Percentiles rank a stretch among this genome's conserved stretches.
Evolutionary conservation across 2,113 vertebrate genomes (phyloP).

Genomic region (Elephas maximus): DNA sequence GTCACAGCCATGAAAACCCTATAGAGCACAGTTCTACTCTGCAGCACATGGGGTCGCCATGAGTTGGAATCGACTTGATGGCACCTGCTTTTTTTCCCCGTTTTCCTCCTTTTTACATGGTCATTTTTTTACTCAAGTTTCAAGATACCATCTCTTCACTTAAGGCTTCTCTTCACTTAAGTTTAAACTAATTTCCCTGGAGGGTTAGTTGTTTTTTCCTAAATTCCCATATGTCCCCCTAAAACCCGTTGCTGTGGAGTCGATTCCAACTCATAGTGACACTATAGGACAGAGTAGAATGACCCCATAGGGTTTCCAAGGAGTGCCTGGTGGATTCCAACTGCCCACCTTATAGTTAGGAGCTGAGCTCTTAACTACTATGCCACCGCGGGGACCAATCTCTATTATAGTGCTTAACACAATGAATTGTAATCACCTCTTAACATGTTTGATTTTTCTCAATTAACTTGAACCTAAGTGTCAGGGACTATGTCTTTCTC

Average conservation of each 20-base stretch:
- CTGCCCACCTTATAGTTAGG: too few species aligned
- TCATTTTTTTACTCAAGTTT: background rate
- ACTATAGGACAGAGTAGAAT: too few species aligned
- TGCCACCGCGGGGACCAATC: background rate
- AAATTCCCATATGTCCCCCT: background rate
- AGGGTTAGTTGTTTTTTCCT: background rate
- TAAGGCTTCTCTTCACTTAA: background rate
- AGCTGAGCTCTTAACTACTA: too few species aligned
- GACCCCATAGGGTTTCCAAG: too few species aligned
- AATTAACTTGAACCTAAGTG: conserved; percentile 9
- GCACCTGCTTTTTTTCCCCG: background rate
- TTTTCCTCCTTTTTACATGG: background rate
- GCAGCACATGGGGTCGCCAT: background rate
- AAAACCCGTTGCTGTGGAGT: background rate
- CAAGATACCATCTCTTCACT: background rate
- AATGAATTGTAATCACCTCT: background rate
- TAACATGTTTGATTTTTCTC: conserved; percentile 28
- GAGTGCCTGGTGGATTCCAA: too few species aligned
- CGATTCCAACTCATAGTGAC: too few species aligned
- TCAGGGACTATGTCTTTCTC: background rate
- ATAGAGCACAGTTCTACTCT: background rate
- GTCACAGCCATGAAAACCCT: background rate
- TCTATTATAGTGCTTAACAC: background rate
- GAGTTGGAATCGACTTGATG: background rate
- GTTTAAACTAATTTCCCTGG: conserved; percentile 30